Conservation (phyloP, 2,888 invertebrate species). For the Apodemia mormo region DNA sequence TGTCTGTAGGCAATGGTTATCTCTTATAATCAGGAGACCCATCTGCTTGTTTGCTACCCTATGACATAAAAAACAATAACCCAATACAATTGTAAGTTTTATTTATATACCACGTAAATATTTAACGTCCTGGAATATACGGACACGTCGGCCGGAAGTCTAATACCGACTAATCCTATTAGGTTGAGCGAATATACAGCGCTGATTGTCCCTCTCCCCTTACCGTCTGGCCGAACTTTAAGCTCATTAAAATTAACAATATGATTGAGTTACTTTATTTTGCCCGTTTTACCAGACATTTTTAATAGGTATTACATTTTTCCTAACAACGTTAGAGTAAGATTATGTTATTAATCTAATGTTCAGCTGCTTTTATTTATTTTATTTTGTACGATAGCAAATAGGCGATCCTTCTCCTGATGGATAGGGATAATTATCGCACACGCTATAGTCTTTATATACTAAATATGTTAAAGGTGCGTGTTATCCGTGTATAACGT, state of each 20-base stretch:
- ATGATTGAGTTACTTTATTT: background rate
- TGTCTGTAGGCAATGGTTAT: too few relatives aligned
- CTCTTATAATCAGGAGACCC: too few relatives aligned
- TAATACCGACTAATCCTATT: slow-evolving; percentile 5
- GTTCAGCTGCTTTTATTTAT: too few relatives aligned
- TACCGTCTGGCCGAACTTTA: slow-evolving; percentile 3
- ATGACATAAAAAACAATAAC: background rate
- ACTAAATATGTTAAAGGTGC: too few relatives aligned
- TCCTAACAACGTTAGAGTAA: background rate
- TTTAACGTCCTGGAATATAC: background rate
- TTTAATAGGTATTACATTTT: background rate
- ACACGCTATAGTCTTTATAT: too few relatives aligned
- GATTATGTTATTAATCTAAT: too few relatives aligned
- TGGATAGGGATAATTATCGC: too few relatives aligned
- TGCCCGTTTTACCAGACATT: background rate
- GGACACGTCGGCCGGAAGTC: background rate
- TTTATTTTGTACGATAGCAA: too few relatives aligned
- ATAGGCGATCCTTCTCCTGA: too few relatives aligned
- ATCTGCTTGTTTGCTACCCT: too few relatives aligned
- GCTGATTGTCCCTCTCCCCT: slow-evolving; percentile 2
- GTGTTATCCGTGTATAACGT: too few relatives aligned
- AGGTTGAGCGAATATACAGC: background rate
- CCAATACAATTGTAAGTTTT: background rate
- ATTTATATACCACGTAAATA: background rate
- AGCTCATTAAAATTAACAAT: slow-evolving; percentile 6